Evolutionary conservation across 2,113 vertebrate species (phyloP), one percentile per base, ranked within the genome.

Genomic region (Taxidea taxus): DNA sequence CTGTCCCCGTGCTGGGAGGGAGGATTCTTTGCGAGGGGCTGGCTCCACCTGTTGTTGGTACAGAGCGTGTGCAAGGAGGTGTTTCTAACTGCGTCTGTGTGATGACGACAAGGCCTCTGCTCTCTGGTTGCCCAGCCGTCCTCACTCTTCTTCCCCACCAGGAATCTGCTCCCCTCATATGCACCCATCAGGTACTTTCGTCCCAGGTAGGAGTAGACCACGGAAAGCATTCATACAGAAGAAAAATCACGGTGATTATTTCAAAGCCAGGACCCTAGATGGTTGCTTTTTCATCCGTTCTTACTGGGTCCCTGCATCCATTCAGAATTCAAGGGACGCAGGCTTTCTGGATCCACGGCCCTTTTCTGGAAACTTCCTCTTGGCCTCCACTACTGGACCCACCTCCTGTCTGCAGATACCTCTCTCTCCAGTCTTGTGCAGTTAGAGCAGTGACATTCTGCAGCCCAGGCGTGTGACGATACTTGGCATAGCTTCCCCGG

Each of bases 91-190:
- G 39, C 49, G 15, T 23, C 54, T 20, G 42, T 51, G 18, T 23
- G 34, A 7, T 2, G 16, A n/a, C 0, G 0, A 10, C 8, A 83
- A 16, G 37, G 83, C 14, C 29, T 25, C 39, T 6, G 4, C 25
- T 34, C 13, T 54, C 25, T 25, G 0, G 56, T 20, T 10, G 31
- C 20, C 78, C 12, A n/a, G 34, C 39, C 11, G 0, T 6, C 66
- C 77, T 34, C 25, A 42, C 47, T 37, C 15, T 51, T 44, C 49
- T 54, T 34, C 29, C 23, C 62, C 44, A 11, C 42, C 72, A 14
- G 60, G 25, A 62, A 2, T 3, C 56, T 8, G 5, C 31, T 27
- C 27, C 66, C 64, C 47, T 31, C 68, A 64, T 42, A 7, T 20
- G n/a, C 51, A 37, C 42, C 64, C 47, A 0, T 23, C 20, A 12